These are phyloP conservation scores for Drosophila neocordata DNA, from an alignment of 1,140 invertebrate genomes.

Conservation along the genomic window DNA sequence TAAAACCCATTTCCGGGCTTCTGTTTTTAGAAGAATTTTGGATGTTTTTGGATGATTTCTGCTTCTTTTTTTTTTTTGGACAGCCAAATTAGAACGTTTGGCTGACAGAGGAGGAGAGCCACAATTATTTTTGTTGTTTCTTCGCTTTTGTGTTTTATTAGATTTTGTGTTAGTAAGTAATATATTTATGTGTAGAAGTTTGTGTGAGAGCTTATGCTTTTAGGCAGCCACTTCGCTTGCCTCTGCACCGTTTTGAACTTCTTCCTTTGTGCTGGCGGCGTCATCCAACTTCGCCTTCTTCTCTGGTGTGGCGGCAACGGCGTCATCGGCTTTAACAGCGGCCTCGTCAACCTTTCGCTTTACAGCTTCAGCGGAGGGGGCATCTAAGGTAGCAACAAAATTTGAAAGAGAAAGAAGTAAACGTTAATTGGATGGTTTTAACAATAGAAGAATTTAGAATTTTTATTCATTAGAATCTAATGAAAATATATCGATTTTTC, in stretches of 20 bases:
- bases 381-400: constrained; percentile 46
- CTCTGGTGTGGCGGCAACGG: constrained; percentile 77
- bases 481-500: no score
- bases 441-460: no score
- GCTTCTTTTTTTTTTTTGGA: background rate
- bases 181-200: constrained; percentile 64
- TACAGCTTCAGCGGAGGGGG: constrained; percentile 72
- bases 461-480: no score
- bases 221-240: constrained; percentile 82
- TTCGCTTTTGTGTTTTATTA: constrained; percentile 36
- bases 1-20: constrained; percentile 67
- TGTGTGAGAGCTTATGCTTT: constrained; percentile 38
- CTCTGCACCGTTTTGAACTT: constrained; percentile 79
- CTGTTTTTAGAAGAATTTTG: constrained; percentile 65
- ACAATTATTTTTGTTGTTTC: constrained; percentile 29
- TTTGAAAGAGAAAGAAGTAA: background rate
- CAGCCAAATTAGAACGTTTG: constrained; percentile 10
- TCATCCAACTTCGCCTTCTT: constrained; percentile 82
- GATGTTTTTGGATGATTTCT: background rate
- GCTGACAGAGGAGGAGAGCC: constrained; percentile 17
- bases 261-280: constrained; percentile 78
- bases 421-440: no score
- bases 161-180: constrained; percentile 67
- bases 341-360: constrained; percentile 79
- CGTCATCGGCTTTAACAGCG: constrained; percentile 69